Base-by-base conservation (phyloP, 92 coral and sea anemone species). In the Palythoa grandiflora region DNA sequence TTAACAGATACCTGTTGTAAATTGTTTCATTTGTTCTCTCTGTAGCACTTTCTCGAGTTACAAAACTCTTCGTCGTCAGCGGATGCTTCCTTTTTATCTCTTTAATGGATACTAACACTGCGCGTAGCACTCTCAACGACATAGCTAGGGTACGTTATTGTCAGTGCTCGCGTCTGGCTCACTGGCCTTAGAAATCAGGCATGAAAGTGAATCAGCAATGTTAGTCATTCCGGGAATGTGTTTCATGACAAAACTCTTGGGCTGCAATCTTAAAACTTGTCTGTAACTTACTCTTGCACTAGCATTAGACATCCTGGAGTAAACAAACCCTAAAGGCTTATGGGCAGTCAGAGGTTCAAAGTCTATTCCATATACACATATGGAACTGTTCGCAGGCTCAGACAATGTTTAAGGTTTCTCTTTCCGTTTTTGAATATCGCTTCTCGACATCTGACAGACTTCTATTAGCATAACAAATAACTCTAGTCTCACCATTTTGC, bases 181-280 rank as follows among this genome's bases (percentile, higher is more conserved):
- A 20, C 10, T 9, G 6, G 6, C 74, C 20, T 70, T n/a, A 36
- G 74, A 70, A 70, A 70, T 70, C 10, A 70, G 44, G n/a, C 73
- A 68, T 75, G 80, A n/a, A 11, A 93, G 85, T 36, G 92, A 73
- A 63, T 57, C 89, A 40, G 84, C 84, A n/a, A 68, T 68, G 73
- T 68, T 21, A 15, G 28, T 35, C 8, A 0, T 71, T 6, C 76
- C 76, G 37, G 51, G 51, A 9, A 71, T 35, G 7, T 71, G 28
- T 35, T 36, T 71, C 15, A 71, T 50, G 6, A 2, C 17, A 36
- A 71, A 71, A 1, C 17, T 71, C 5, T 37, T 35, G 15, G 51
- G 51, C 17, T 71, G 51, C 8, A 71, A 38, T 71, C 76, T 71
- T n/a, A 71, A 15, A 0, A 71, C 51, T 15, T 28, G 28, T 28